Percentiles rank a stretch among this genome's conserved stretches.
Evolutionary conservation across 2,888 invertebrate species (phyloP).

Genomic region (Notocelia uddmanniana): DNA sequence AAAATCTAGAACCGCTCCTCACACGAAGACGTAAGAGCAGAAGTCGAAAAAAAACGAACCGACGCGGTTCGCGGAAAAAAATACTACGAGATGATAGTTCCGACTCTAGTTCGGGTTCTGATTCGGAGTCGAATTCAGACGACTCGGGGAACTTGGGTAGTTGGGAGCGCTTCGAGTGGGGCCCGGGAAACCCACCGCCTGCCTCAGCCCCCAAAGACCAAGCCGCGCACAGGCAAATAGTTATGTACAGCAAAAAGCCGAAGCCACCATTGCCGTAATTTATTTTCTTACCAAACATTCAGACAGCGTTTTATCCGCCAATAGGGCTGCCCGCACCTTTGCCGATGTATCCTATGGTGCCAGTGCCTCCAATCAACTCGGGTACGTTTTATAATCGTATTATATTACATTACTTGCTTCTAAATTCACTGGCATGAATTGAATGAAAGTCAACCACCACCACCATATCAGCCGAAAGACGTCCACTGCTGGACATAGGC

Average conservation of each 20-base stretch:
- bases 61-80: slow-evolving; percentile 63
- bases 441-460: no score
- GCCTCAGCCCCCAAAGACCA: slow-evolving; percentile 51
- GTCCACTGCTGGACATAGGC: no score
- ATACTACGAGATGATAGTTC: slow-evolving; percentile 72
- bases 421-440: neutral
- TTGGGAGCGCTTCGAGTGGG: slow-evolving; percentile 47
- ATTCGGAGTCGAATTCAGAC: slow-evolving; percentile 50
- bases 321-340: slow-evolving; percentile 71
- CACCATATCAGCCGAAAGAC: no score
- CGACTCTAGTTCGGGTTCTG: slow-evolving; percentile 60
- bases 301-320: slow-evolving; percentile 75
- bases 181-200: neutral
- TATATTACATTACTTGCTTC: neutral
- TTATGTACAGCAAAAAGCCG: slow-evolving; percentile 72
- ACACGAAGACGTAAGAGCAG: slow-evolving; percentile 50
- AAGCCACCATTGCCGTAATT: slow-evolving; percentile 75
- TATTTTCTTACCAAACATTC: slow-evolving; percentile 74
- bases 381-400: slow-evolving; percentile 51
- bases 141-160: slow-evolving; percentile 49
- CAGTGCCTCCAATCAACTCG: slow-evolving; percentile 70
- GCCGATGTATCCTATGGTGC: slow-evolving; percentile 78
- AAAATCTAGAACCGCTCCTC: neutral
- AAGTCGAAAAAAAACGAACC: slow-evolving; percentile 57
- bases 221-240: slow-evolving; percentile 73